Percentiles rank a stretch among this genome's conserved stretches.
Conservation (phyloP, 1,140 invertebrate genomes). For the Zeugodacus cucurbitae region DNA sequence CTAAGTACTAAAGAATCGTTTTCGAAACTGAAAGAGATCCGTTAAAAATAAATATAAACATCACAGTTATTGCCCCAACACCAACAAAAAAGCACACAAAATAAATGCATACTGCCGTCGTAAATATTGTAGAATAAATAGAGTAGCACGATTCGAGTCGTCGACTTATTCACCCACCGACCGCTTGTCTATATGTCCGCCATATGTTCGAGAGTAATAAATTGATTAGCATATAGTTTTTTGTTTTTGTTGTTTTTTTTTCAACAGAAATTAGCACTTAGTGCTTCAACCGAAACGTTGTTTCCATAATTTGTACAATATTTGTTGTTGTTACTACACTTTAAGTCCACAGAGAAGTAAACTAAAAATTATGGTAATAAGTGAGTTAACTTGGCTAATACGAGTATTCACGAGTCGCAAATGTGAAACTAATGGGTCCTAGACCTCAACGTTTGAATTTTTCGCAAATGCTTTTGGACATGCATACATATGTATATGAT, state of each 20-base stretch:
- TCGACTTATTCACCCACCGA: neutral
- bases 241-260: neutral
- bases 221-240: neutral
- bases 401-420: neutral
- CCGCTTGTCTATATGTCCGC: neutral
- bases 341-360: neutral
- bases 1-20: neutral
- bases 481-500: neutral
- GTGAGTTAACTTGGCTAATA: neutral
- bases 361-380: neutral
- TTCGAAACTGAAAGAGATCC: neutral
- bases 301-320: neutral
- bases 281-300: neutral
- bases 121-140: neutral
- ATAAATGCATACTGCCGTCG: neutral
- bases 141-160: neutral
- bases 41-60: too few relatives aligned
- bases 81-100: neutral
- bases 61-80: too few relatives aligned
- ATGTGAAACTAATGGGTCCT: neutral
- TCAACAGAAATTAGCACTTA: slow-evolving; percentile 16
- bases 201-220: neutral
- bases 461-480: neutral
- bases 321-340: neutral
- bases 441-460: neutral